Evolutionary conservation across 2,113 vertebrate species (phyloP).

Genomic region (Mobula birostris): DNA sequence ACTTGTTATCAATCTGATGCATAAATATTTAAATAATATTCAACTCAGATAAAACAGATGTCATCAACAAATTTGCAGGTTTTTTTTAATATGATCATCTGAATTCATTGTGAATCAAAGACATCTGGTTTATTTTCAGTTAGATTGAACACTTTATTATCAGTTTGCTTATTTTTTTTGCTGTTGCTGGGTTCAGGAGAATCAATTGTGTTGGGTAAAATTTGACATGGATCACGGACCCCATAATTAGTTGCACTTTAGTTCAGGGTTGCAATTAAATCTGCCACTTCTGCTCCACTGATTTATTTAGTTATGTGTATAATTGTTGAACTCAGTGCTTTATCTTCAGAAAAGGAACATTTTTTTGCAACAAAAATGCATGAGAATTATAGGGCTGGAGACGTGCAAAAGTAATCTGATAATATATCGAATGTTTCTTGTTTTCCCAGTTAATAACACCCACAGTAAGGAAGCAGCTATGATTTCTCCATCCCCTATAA

Average conservation of each 20-base stretch:
- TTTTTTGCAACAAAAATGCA: conserved; percentile 58
- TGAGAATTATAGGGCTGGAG: conserved; percentile 43
- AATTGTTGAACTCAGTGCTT: conserved; percentile 67
- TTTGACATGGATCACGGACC: conserved; percentile 63
- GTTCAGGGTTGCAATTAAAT: conserved; percentile 81
- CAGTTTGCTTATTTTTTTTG: conserved; percentile 37
- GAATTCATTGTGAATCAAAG: background rate
- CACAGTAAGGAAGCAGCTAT: conserved; percentile 7
- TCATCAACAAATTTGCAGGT: background rate
- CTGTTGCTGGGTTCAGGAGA: conserved; percentile 46
- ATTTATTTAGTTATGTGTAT: conserved; percentile 78
- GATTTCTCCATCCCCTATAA: background rate
- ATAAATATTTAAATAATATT: background rate
- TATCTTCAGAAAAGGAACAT: conserved; percentile 69
- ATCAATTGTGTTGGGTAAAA: conserved; percentile 55
- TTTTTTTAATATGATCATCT: background rate
- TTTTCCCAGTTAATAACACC: background rate
- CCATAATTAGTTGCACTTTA: conserved; percentile 71
- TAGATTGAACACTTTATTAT: conserved; percentile 38
- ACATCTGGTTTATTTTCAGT: conserved; percentile 15
- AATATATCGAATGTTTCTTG: background rate
- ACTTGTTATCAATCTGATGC: background rate
- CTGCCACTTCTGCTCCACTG: conserved; percentile 79
- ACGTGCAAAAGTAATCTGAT: conserved; percentile 45
- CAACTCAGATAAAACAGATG: background rate